These are phyloP conservation scores for Lasioglossum pauxillum DNA, from an alignment of 2,888 invertebrate genomes.

Conservation along the genomic window DNA sequence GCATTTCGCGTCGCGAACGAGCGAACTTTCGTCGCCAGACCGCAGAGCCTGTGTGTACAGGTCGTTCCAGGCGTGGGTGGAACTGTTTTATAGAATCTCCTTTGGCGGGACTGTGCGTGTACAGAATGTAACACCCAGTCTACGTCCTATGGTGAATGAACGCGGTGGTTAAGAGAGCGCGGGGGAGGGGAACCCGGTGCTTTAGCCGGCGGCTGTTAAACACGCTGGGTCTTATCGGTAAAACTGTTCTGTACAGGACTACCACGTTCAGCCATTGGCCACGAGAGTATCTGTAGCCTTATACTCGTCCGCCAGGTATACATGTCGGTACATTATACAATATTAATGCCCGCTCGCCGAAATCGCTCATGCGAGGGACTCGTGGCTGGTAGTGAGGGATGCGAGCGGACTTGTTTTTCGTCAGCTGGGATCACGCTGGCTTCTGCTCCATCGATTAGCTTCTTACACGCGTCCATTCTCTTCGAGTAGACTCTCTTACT, in stretches of 20 bases:
- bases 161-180: conserved; percentile 56
- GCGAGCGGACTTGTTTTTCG: conserved; percentile 8
- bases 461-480: background rate
- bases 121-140: conserved; percentile 68
- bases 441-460: background rate
- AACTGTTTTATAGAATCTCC: conserved; percentile 62
- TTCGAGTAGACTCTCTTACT: background rate
- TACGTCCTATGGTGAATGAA: conserved; percentile 69
- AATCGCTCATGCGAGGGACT: conserved; percentile 59
- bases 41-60: background rate
- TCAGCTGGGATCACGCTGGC: background rate
- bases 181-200: conserved; percentile 70
- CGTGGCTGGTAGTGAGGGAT: conserved; percentile 18
- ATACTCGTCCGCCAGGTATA: conserved; percentile 71
- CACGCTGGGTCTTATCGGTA: conserved; percentile 83
- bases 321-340: conserved; percentile 72
- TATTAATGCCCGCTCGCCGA: conserved; percentile 72
- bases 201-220: conserved; percentile 82
- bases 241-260: conserved; percentile 81
- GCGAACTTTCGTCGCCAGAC: conserved; percentile 8
- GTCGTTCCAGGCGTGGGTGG: conserved; percentile 16
- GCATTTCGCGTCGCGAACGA: background rate
- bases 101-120: conserved; percentile 56
- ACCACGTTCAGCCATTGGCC: conserved; percentile 77
- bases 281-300: conserved; percentile 75